A percentile compares a stretch with the other conserved stretches of the same genome.
Evolutionary conservation across 2,113 vertebrate species (phyloP).

Genomic region (Varanus komodoensis): DNA sequence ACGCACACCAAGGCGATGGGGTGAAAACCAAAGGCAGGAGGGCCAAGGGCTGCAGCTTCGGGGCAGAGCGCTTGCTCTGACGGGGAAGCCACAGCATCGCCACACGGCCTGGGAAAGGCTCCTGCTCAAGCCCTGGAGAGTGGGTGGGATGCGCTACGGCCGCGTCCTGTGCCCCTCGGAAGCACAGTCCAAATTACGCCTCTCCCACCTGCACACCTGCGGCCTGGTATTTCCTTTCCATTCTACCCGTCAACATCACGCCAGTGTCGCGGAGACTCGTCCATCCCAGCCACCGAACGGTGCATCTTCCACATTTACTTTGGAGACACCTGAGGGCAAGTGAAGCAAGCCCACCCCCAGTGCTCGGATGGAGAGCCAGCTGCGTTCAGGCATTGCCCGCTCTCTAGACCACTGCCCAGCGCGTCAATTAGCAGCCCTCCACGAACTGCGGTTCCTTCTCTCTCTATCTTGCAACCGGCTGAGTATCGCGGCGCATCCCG

Average conservation of each 20-base stretch:
- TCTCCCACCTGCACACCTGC: too few species aligned
- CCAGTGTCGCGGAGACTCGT: background rate
- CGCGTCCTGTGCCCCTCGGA: background rate
- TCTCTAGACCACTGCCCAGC: too few species aligned
- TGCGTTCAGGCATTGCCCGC: too few species aligned
- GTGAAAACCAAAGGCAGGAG: background rate
- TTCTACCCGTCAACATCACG: background rate
- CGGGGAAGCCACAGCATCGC: background rate
- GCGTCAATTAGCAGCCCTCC: too few species aligned
- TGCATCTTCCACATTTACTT: background rate
- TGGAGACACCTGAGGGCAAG: background rate
- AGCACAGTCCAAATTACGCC: background rate
- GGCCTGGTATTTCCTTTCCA: background rate
- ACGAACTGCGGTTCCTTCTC: too few species aligned
- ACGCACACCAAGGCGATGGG: background rate
- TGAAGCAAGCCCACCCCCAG: too few species aligned
- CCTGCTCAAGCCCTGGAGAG: background rate
- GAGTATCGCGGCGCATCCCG: too few species aligned
- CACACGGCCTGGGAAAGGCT: background rate
- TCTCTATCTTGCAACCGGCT: too few species aligned
- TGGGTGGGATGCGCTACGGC: too few species aligned
- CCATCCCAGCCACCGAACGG: background rate
- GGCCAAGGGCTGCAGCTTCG: background rate
- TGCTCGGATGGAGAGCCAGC: too few species aligned
- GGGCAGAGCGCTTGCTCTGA: background rate